Evolutionary conservation across 2,797 vertebrate species (phyloP).

Genomic region (Tarsius wallacei): DNA sequence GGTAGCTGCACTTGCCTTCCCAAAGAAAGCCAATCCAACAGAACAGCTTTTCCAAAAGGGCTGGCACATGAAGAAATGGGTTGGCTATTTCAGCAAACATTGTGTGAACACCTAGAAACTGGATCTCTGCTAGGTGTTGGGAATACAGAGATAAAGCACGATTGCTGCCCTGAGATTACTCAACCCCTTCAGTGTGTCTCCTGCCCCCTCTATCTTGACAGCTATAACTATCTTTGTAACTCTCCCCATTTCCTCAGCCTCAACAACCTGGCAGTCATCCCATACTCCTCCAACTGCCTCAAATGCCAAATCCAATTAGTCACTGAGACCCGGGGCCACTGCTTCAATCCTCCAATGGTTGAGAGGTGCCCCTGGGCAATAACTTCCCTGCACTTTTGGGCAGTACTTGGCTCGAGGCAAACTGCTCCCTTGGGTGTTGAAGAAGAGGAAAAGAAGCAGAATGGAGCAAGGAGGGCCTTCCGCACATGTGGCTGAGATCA

Average conservation of each 20-base stretch:
- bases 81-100: neutral
- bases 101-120: conserved; percentile 1
- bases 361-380: neutral
- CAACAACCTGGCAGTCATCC: neutral
- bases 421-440: neutral
- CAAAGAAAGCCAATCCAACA: conserved; percentile 5
- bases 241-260: neutral
- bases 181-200: neutral
- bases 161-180: neutral
- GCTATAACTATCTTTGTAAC: neutral
- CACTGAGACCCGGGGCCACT: neutral
- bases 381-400: neutral
- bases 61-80: neutral
- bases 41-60: neutral
- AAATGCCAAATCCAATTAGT: conserved; percentile 6
- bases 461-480: neutral
- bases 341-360: neutral
- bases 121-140: neutral
- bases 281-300: neutral
- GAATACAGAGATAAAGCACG: neutral
- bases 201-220: neutral
- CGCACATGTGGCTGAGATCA: neutral
- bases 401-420: neutral
- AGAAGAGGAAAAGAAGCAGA: neutral
- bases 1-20: neutral